These are phyloP conservation scores for Passer domesticus DNA, from an alignment of 2,113 vertebrate species.

Conservation along the genomic window DNA sequence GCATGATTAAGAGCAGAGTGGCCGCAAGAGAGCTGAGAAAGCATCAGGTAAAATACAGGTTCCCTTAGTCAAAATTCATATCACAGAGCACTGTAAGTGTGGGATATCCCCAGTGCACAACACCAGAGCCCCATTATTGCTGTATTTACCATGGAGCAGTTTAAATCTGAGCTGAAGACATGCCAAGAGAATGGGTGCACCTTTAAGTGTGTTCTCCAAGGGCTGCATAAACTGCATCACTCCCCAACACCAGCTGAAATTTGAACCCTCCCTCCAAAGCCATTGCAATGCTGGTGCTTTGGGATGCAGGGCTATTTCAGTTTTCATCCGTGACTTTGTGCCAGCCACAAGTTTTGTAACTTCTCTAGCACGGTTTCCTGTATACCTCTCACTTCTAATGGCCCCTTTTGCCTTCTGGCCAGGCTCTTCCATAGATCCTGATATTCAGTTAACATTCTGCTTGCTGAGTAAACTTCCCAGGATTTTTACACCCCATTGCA, in stretches of 20 bases:
- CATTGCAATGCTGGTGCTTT: rapidly evolving
- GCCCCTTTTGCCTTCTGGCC: neutral
- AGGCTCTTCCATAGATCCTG: neutral
- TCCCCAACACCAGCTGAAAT: rapidly evolving
- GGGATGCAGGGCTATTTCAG: neutral
- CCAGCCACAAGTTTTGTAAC: neutral
- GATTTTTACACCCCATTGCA: neutral
- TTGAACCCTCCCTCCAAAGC: neutral
- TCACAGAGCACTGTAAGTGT: neutral
- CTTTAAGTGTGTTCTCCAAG: neutral
- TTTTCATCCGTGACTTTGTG: neutral
- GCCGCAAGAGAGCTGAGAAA: neutral
- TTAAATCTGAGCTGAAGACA: neutral
- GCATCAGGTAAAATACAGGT: neutral
- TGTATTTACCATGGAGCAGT: neutral
- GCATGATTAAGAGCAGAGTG: neutral
- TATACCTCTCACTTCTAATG: neutral
- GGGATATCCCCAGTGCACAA: neutral
- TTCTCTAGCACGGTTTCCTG: neutral
- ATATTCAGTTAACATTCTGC: neutral
- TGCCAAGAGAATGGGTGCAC: neutral
- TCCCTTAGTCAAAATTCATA: neutral
- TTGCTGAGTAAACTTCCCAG: neutral
- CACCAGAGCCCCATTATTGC: neutral
- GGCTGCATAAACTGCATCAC: neutral